Evolutionary conservation across 2,888 invertebrate genomes (phyloP).

Genomic region (Siphonodentalium dalli): DNA sequence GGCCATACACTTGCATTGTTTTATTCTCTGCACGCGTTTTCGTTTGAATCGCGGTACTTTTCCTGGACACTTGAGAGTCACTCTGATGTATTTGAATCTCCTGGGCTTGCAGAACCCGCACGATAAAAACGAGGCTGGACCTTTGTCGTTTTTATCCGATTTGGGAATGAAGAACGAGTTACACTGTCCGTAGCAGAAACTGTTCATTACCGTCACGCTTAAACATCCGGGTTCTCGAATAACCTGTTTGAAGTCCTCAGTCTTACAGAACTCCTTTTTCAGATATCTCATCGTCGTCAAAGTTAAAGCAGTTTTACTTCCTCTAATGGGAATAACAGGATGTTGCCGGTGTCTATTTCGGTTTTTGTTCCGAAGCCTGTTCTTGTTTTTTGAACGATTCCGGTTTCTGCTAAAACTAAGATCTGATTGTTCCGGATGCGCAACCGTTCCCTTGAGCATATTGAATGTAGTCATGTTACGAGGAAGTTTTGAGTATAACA

Average conservation of each 20-base stretch:
- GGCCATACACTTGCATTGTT: conserved; percentile 77
- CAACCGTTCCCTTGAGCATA: too few relatives aligned
- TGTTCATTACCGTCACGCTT: conserved; percentile 73
- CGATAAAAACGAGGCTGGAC: conserved; percentile 72
- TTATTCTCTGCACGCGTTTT: conserved; percentile 74
- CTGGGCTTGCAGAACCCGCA: conserved; percentile 77
- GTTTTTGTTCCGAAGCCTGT: too few relatives aligned
- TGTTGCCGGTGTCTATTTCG: too few relatives aligned
- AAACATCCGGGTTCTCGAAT: conserved; percentile 77
- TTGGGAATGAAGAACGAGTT: conserved; percentile 81
- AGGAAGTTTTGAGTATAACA: too few relatives aligned
- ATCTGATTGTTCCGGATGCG: too few relatives aligned
- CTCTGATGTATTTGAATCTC: conserved; percentile 73
- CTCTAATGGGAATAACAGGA: conserved; percentile 33
- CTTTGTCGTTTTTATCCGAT: conserved; percentile 55
- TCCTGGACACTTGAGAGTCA: conserved; percentile 74
- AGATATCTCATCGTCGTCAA: conserved; percentile 75
- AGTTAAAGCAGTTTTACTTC: conserved; percentile 72
- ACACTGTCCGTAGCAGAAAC: conserved; percentile 82
- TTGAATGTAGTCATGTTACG: too few relatives aligned
- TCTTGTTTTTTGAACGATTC: too few relatives aligned
- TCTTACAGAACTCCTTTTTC: conserved; percentile 78
- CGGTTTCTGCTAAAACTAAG: too few relatives aligned
- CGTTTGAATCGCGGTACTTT: conserved; percentile 71
- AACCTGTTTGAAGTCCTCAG: conserved; percentile 75